Percentiles rank a stretch among this genome's conserved stretches.
Conservation (phyloP, 2,113 vertebrate genomes). For the Cathartes aura region DNA sequence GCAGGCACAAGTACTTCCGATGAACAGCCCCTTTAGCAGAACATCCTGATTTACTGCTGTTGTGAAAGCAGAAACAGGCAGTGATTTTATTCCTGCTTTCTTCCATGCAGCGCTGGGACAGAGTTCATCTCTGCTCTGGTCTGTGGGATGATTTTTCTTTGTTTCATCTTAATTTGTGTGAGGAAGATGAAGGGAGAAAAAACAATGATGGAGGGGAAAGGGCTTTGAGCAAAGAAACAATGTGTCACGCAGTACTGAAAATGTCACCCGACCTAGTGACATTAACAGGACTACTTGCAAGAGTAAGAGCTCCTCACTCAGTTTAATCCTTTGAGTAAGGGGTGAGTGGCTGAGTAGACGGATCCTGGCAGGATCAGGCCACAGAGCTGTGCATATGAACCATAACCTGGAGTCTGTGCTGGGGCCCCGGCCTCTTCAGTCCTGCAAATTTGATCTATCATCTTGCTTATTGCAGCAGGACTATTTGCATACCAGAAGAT, state of each 20-base stretch:
- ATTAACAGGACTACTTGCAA: not conserved
- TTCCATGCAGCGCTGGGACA: not conserved
- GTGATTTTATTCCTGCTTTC: not conserved
- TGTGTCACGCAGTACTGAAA: not conserved
- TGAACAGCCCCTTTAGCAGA: not conserved
- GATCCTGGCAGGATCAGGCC: not conserved
- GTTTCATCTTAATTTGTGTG: not conserved
- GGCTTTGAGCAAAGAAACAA: not conserved
- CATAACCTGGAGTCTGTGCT: not conserved
- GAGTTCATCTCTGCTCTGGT: not conserved
- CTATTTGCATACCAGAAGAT: slow-evolving; percentile 5
- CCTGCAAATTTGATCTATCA: not conserved
- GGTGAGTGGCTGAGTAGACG: not conserved
- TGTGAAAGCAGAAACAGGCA: not conserved
- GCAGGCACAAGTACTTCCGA: not conserved
- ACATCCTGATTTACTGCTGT: not conserved
- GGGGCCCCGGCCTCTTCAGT: not conserved
- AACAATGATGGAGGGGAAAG: not conserved
- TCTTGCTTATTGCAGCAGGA: not conserved
- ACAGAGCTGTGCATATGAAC: not conserved
- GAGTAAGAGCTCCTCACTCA: not conserved
- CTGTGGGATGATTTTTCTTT: not conserved
- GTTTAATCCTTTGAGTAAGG: not conserved
- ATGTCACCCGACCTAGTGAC: not conserved
- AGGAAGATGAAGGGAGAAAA: not conserved